These are phyloP conservation scores for Lagria hirta DNA, from an alignment of 2,888 invertebrate genomes.

Conservation along the genomic window DNA sequence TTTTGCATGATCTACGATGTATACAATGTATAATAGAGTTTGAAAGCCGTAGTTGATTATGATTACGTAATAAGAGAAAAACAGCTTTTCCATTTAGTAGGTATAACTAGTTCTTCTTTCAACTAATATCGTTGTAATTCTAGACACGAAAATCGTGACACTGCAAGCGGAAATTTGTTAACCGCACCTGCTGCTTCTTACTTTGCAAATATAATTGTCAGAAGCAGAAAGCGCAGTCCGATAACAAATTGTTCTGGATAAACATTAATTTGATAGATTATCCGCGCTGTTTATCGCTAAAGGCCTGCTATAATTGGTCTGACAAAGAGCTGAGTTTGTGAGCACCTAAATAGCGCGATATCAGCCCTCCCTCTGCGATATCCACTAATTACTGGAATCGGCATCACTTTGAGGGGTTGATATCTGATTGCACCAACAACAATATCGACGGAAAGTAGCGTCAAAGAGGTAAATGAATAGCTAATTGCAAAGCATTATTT, in stretches of 20 bases:
- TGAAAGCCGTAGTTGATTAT: too few relatives aligned
- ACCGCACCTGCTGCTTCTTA: slow-evolving; percentile 16
- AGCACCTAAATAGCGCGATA: slow-evolving; percentile 35
- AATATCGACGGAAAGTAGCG: too few relatives aligned
- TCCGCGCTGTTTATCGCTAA: slow-evolving; percentile 54
- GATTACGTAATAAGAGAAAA: too few relatives aligned
- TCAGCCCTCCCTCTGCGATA: slow-evolving; percentile 41
- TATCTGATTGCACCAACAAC: slow-evolving; percentile 33
- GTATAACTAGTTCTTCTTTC: too few relatives aligned
- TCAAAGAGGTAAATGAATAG: too few relatives aligned
- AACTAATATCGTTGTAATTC: too few relatives aligned
- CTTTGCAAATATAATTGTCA: slow-evolving; percentile 24
- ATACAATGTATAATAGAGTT: too few relatives aligned
- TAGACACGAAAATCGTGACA: too few relatives aligned
- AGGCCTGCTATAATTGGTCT: slow-evolving; percentile 47
- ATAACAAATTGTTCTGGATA: slow-evolving; percentile 45
- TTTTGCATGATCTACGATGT: too few relatives aligned
- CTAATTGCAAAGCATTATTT: too few relatives aligned
- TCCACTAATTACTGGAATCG: slow-evolving; percentile 45
- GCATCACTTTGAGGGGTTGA: slow-evolving; percentile 43
- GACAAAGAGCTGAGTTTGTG: slow-evolving; percentile 42
- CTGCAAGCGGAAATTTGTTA: slow-evolving; percentile 10
- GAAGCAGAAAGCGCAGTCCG: slow-evolving; percentile 23
- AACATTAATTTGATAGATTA: slow-evolving; percentile 53
- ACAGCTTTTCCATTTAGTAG: too few relatives aligned